Evolutionary conservation across 1,140 invertebrate genomes (phyloP).

Genomic region (Drosophila nigrodunni): DNA sequence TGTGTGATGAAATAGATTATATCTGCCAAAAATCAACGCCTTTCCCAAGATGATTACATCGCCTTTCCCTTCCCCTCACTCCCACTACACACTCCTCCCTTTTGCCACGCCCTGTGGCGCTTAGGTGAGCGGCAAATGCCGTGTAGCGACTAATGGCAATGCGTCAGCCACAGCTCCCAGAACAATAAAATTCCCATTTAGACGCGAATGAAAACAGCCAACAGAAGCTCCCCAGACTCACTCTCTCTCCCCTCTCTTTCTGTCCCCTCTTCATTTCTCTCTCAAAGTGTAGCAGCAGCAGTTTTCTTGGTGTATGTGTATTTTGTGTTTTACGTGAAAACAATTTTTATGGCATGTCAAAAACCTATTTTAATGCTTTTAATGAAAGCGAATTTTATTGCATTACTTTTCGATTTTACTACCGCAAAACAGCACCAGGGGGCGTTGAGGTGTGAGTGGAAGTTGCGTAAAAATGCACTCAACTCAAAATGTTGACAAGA

Average conservation of each 20-base stretch:
- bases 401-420: slow-evolving; percentile 82
- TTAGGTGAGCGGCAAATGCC: slow-evolving; percentile 66
- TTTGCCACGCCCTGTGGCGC: slow-evolving; percentile 54
- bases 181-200: slow-evolving; percentile 82
- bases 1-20: slow-evolving; percentile 33
- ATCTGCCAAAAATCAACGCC: slow-evolving; percentile 30
- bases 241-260: neutral
- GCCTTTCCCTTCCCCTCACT: slow-evolving; percentile 1
- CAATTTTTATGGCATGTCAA: slow-evolving; percentile 83
- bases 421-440: slow-evolving; percentile 23
- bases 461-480: slow-evolving; percentile 75
- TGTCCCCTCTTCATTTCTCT: neutral
- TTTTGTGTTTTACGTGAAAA: slow-evolving; percentile 75
- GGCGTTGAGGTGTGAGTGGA: neutral
- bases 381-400: slow-evolving; percentile 83
- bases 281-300: slow-evolving; percentile 66
- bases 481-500: slow-evolving; percentile 80
- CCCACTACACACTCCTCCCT: neutral
- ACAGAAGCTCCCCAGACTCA: slow-evolving; percentile 21
- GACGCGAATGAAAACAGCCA: slow-evolving; percentile 60
- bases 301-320: slow-evolving; percentile 49
- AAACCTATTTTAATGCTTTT: slow-evolving; percentile 83
- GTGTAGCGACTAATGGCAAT: slow-evolving; percentile 73
- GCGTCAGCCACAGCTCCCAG: slow-evolving; percentile 73
- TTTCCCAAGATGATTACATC: slow-evolving; percentile 6